Evolutionary conservation across 2,113 vertebrate genomes (phyloP).

Genomic region (Rafetus swinhoei): DNA sequence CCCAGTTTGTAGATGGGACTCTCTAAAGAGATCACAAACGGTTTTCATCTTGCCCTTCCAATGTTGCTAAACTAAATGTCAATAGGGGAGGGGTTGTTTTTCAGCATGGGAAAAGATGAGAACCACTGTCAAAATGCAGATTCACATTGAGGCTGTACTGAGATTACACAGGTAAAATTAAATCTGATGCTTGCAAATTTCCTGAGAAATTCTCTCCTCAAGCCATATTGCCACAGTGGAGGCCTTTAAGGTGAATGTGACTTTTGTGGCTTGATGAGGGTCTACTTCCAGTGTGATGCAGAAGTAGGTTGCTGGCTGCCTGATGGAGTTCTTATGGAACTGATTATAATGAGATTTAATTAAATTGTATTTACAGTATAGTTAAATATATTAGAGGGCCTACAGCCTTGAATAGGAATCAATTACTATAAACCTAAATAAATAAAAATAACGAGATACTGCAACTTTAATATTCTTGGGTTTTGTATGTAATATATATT

Average conservation of each 20-base stretch:
- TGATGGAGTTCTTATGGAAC: neutral
- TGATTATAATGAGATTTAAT: neutral
- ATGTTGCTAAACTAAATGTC: too few species aligned
- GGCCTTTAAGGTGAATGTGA: neutral
- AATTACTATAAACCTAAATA: neutral
- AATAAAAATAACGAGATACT: neutral
- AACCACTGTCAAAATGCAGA: neutral
- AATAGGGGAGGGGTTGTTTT: too few species aligned
- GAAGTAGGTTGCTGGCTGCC: neutral
- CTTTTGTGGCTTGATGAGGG: neutral
- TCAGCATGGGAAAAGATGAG: too few species aligned
- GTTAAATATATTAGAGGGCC: neutral
- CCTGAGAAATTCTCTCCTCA: neutral
- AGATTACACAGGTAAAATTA: neutral
- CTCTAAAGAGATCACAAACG: too few species aligned
- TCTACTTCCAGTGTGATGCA: neutral
- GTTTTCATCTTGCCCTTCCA: too few species aligned
- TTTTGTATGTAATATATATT: neutral
- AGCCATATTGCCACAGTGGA: neutral
- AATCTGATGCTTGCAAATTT: neutral
- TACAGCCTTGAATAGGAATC: neutral
- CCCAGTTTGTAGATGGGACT: too few species aligned
- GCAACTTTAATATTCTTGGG: neutral
- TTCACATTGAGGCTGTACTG: neutral
- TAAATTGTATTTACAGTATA: neutral